phyloP scores from a whole-genome alignment of 2,113 vertebrate genomes.

The Sterna hirundo region DNA sequence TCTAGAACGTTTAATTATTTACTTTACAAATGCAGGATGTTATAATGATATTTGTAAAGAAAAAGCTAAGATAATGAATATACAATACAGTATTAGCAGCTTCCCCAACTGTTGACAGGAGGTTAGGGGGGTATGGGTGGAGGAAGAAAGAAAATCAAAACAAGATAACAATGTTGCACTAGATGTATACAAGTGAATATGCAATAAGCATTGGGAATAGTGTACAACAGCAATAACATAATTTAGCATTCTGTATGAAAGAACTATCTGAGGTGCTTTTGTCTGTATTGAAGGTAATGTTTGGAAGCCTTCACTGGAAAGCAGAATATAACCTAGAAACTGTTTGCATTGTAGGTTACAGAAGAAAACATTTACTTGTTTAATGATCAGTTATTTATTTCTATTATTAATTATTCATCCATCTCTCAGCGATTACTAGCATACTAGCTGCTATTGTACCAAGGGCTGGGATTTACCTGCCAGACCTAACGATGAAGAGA shows the following conservation, averaged over 20 bases:
- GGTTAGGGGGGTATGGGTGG: constrained; percentile 25
- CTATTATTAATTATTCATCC: constrained; percentile 68
- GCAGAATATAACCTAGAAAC: constrained; percentile 38
- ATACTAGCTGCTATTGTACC: neutral
- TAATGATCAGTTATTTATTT: constrained; percentile 66
- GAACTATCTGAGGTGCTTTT: constrained; percentile 44
- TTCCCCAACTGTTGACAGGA: constrained; percentile 58
- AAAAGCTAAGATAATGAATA: constrained; percentile 60
- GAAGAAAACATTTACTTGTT: constrained; percentile 66
- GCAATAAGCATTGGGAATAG: constrained; percentile 66
- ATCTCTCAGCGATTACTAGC: neutral
- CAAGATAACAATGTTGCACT: constrained; percentile 53
- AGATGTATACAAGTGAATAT: constrained; percentile 70
- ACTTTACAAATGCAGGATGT: constrained; percentile 72
- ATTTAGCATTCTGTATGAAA: constrained; percentile 71
- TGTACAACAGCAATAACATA: constrained; percentile 62
- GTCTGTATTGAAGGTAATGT: constrained; percentile 42
- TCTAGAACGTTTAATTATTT: constrained; percentile 73
- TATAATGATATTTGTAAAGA: constrained; percentile 75
- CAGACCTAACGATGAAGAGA: neutral
- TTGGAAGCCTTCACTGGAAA: constrained; percentile 49
- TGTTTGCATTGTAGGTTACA: constrained; percentile 44
- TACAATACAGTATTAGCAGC: constrained; percentile 63
- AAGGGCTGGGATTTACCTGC: constrained; percentile 31
- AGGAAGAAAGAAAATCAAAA: constrained; percentile 58